Evolutionary conservation across 2,888 invertebrate species (phyloP).

Genomic region (Dasysyrphus tricinctus): DNA sequence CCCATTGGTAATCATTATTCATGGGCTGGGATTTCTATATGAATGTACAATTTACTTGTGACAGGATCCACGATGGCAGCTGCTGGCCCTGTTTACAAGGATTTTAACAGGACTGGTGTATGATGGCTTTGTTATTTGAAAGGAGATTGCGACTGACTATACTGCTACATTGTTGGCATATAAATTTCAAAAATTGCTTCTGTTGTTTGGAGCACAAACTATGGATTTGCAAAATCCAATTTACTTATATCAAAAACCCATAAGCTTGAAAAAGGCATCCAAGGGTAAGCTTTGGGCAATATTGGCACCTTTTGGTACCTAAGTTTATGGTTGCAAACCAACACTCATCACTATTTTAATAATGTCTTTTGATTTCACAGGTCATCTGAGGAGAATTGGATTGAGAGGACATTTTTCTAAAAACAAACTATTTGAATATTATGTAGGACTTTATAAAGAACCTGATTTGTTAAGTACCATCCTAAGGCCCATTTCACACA

Average conservation of each 20-base stretch:
- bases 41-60: conserved; percentile 72
- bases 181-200: conserved; percentile 74
- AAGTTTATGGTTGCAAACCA: conserved; percentile 44
- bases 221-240: conserved; percentile 72
- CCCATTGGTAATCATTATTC: conserved; percentile 75
- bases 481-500: no score
- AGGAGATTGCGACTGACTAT: conserved; percentile 39
- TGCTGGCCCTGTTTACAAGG: conserved; percentile 65
- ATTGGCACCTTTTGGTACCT: conserved; percentile 41
- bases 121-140: conserved; percentile 30
- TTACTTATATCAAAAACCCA: conserved; percentile 52
- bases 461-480: no score
- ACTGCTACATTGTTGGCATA: conserved; percentile 71
- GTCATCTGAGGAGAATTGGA: conserved; percentile 55
- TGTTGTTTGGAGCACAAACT: conserved; percentile 64
- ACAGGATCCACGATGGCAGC: conserved; percentile 50
- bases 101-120: conserved; percentile 54
- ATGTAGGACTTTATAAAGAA: no score
- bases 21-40: conserved; percentile 75
- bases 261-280: conserved; percentile 14
- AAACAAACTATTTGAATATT: background rate
- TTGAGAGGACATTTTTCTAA: conserved; percentile 8
- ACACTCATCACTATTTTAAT: conserved; percentile 69
- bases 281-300: conserved; percentile 41
- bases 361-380: conserved; percentile 66